phyloP scores from a whole-genome alignment of 2,797 vertebrate species.

The Smutsia gigantea region DNA sequence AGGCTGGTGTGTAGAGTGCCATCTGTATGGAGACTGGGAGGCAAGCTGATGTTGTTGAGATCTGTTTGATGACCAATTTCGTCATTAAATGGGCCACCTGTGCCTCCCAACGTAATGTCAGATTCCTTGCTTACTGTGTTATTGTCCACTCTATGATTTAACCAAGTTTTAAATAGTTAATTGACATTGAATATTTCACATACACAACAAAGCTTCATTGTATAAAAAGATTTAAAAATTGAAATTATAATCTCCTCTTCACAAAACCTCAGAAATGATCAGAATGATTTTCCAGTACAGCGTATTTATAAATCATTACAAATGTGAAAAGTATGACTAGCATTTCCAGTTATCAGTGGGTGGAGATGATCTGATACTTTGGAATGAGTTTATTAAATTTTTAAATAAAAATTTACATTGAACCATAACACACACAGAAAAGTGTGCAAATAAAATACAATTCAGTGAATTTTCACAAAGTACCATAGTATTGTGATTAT shows the following conservation, averaged over 20 bases:
- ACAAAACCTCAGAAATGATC: not conserved
- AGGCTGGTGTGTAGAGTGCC: too few species aligned
- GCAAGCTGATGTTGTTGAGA: not conserved
- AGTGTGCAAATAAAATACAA: not conserved
- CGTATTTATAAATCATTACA: not conserved
- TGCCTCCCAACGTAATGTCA: not conserved
- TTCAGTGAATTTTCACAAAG: slow-evolving; percentile 26
- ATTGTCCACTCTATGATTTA: not conserved
- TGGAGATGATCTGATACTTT: not conserved
- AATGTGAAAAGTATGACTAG: not conserved
- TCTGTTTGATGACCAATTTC: not conserved
- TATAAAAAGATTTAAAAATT: not conserved
- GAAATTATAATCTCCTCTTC: not conserved
- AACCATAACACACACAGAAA: not conserved
- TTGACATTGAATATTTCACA: not conserved
- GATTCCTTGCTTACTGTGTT: not conserved
- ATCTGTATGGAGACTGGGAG: not conserved
- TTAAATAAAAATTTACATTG: slow-evolving; percentile 38
- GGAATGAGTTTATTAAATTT: slow-evolving; percentile 5
- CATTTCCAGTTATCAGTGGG: slow-evolving; percentile 42
- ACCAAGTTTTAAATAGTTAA: not conserved
- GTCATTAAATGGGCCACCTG: not conserved
- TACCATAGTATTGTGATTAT: not conserved
- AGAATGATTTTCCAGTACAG: not conserved
- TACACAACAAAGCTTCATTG: not conserved